Base-by-base conservation (phyloP, 2,888 invertebrate genomes). In the Mayetiola destructor region DNA sequence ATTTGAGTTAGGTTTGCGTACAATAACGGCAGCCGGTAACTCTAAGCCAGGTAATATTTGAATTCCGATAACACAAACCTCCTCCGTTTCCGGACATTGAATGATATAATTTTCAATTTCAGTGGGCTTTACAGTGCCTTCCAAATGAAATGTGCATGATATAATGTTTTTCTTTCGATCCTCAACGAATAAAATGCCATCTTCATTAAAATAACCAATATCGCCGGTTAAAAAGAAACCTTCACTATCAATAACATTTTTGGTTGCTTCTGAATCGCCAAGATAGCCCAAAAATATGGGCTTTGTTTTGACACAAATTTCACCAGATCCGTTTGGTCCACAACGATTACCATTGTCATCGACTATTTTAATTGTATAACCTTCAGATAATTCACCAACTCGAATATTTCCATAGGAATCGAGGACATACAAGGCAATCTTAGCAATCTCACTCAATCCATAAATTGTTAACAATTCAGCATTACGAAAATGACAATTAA, bases 201-300 rank as follows among this genome's bases (percentile, higher is more conserved):
- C n/a, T 27, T 48, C 5, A 27, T 48, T 27, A n/a, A 48, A 8
- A 9, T 18, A 27, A 8, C 48, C 48, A 48, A 48, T 23, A 12
- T 48, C 48, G 10, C 48, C 48, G 2, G 48, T 48, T 27, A 48
- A 48, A 27, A 48, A 48, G 27, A 48, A 48, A 6, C 48, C 48
- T 27, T 48, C 48, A 48, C 16, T n/a, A 16, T 48, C 48, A 2
- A 48, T n/a, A 5, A 27, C 27, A 3, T n/a, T 27, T n/a, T 3
- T 2, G n/a, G 48, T n/a, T n/a, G 27, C n/a, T 3, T 48, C 27
- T 16, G n/a, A 6, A 5, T 27, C n/a, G n/a, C n/a, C 3, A n/a
- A 27, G 16, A 27, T 48, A 48, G 2, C 48, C 48, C 1, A 27
- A 9, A 27, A 5, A 9, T 27, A n/a, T 48, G 10, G 23, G 27